These are phyloP conservation scores for Galaxias olidus DNA, from an alignment of 2,797 vertebrate genomes.

Conservation along the genomic window DNA sequence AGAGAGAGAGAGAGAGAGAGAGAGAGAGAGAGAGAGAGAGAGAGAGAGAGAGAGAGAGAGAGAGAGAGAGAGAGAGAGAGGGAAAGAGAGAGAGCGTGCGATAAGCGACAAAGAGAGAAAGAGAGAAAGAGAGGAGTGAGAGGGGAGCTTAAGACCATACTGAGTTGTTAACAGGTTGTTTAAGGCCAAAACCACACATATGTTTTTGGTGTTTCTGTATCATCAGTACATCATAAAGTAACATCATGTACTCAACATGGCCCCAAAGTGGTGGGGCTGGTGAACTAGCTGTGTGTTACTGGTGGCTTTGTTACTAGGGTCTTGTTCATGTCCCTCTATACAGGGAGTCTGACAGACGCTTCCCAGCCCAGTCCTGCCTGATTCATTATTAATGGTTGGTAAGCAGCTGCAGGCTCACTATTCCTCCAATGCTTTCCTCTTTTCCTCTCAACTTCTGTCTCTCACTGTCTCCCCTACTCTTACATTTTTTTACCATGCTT, in stretches of 20 bases:
- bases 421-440: background rate
- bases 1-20: too few relatives aligned
- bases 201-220: too few relatives aligned
- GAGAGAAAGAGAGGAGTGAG: too few relatives aligned
- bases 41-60: too few relatives aligned
- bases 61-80: too few relatives aligned
- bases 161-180: too few relatives aligned
- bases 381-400: conserved; percentile 71
- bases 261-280: conserved; percentile 42
- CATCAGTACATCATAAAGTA: background rate
- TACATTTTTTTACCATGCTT: conserved; percentile 16
- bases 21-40: too few relatives aligned
- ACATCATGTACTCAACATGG: conserved; percentile 6
- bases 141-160: too few relatives aligned
- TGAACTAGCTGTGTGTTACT: conserved; percentile 24
- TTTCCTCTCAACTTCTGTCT: background rate
- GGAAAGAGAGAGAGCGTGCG: too few relatives aligned
- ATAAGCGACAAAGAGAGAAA: too few relatives aligned
- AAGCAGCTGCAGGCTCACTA: conserved; percentile 39
- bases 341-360: conserved; percentile 34
- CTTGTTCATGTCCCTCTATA: conserved; percentile 42
- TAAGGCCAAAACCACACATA: background rate
- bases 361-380: conserved; percentile 38
- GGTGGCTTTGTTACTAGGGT: conserved; percentile 44
- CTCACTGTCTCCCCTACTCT: background rate